Percentiles rank a stretch among this genome's conserved stretches.
Conservation (phyloP, 2,113 vertebrate species). For the Chaetops frenatus region DNA sequence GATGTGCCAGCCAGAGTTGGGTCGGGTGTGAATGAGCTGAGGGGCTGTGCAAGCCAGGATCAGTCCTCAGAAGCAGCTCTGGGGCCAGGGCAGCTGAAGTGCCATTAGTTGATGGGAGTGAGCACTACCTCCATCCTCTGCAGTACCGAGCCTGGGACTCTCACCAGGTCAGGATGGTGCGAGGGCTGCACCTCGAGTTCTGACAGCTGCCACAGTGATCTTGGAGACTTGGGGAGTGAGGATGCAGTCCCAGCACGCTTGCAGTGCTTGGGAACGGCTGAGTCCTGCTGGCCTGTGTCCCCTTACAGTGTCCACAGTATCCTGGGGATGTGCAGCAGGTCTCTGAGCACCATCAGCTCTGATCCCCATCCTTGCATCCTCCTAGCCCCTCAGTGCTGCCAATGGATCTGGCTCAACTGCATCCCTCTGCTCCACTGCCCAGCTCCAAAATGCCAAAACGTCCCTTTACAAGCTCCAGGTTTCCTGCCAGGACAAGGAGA, state of each 20-base stretch:
- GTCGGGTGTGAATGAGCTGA: background rate
- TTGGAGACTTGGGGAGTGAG: background rate
- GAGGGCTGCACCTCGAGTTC: rapidly evolving
- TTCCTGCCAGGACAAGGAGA: background rate
- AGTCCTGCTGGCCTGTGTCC: background rate
- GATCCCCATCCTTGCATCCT: rapidly evolving
- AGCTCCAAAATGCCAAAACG: background rate
- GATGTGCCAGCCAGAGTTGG: background rate
- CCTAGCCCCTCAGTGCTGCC: background rate
- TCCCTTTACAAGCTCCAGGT: background rate
- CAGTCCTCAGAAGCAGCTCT: background rate
- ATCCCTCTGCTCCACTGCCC: background rate
- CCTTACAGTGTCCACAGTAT: background rate
- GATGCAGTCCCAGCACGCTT: rapidly evolving
- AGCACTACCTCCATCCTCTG: background rate
- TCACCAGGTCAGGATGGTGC: background rate
- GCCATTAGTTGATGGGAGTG: background rate
- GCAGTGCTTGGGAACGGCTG: background rate
- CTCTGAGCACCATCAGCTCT: background rate
- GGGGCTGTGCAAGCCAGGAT: background rate
- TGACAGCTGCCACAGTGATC: rapidly evolving
- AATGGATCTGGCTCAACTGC: background rate
- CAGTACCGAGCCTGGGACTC: background rate
- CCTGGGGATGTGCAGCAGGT: background rate
- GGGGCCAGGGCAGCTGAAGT: background rate